Percentiles rank a stretch among this genome's conserved stretches.
These are phyloP conservation scores for Auanema freiburgensis DNA, from an alignment of 2,888 invertebrate species.

Conservation along the genomic window DNA sequence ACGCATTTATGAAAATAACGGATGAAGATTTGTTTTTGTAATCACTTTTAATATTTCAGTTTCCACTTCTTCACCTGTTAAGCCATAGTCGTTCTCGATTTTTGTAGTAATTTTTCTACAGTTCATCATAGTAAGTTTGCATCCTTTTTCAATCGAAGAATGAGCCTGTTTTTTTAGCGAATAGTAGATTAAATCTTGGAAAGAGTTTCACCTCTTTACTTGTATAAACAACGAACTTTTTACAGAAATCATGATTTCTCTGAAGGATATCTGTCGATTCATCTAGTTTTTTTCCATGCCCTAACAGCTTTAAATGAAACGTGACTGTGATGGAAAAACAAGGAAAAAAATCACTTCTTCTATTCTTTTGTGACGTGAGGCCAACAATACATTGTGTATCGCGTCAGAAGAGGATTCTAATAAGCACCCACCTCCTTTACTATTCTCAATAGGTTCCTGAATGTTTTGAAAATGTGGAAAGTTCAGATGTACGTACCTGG, in stretches of 20 bases:
- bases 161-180: slow-evolving; percentile 72
- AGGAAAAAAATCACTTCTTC: slow-evolving; percentile 68
- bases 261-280: slow-evolving; percentile 65
- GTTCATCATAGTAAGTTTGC: slow-evolving; percentile 84
- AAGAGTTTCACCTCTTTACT: slow-evolving; percentile 13
- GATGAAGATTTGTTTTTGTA: background rate
- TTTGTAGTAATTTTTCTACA: slow-evolving; percentile 83
- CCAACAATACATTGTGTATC: slow-evolving; percentile 85
- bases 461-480: background rate
- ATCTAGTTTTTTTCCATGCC: slow-evolving; percentile 66
- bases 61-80: slow-evolving; percentile 73
- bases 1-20: background rate
- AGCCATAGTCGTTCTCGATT: slow-evolving; percentile 76
- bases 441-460: background rate
- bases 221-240: slow-evolving; percentile 15
- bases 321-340: no score
- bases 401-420: slow-evolving; percentile 91
- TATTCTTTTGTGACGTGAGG: slow-evolving; percentile 85
- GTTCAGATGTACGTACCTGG: background rate
- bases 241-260: slow-evolving; percentile 9
- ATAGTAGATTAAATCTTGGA: background rate
- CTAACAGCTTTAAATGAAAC: no score
- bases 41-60: slow-evolving; percentile 73
- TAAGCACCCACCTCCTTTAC: slow-evolving; percentile 17
- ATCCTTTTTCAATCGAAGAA: slow-evolving; percentile 91